Conservation (phyloP, 2,888 invertebrate species). For the Phania funesta region DNA sequence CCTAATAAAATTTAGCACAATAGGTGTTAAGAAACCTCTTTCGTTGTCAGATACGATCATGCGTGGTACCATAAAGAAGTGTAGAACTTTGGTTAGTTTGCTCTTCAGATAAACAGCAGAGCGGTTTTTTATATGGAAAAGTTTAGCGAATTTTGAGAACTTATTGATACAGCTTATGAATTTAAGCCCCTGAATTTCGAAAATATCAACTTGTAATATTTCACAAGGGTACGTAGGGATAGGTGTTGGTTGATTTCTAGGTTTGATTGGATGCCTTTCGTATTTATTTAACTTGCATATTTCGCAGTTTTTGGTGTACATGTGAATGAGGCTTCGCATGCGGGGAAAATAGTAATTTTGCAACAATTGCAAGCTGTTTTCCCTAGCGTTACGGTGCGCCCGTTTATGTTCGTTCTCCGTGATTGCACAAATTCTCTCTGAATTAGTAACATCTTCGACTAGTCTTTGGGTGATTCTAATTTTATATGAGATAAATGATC, state of each 20-base stretch:
- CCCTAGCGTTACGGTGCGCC: not conserved
- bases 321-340: not conserved
- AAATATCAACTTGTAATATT: not conserved
- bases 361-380: not conserved
- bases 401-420: conserved; percentile 10
- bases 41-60: too few relatives aligned
- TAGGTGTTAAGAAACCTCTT: too few relatives aligned
- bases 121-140: too few relatives aligned
- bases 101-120: too few relatives aligned
- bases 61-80: too few relatives aligned
- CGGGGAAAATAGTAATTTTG: conserved; percentile 14
- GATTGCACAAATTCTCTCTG: not conserved
- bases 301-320: not conserved
- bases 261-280: not conserved
- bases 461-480: not conserved
- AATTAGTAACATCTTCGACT: not conserved
- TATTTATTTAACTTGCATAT: not conserved
- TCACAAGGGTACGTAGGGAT: not conserved
- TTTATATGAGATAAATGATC: not conserved
- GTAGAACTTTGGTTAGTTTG: too few relatives aligned
- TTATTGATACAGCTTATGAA: not conserved
- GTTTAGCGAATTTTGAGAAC: too few relatives aligned
- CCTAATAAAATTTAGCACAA: too few relatives aligned
- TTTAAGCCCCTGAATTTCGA: not conserved
- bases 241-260: not conserved